Conservation (phyloP, 2,797 vertebrate genomes). For the Manis javanica region DNA sequence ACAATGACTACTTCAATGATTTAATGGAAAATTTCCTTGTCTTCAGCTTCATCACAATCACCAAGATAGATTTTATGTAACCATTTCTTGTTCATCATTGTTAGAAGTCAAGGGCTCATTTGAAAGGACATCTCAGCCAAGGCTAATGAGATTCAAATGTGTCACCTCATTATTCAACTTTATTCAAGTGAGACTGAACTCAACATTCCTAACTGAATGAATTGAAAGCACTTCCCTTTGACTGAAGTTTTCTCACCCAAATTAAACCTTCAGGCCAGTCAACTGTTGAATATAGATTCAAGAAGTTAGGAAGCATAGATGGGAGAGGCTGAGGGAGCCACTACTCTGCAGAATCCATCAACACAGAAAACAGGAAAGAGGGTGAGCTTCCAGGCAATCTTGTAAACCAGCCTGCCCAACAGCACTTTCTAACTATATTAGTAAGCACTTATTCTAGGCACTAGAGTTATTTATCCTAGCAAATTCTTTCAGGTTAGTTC, state of each 20-base stretch:
- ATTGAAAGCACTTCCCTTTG: not conserved
- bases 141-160: not conserved
- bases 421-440: not conserved
- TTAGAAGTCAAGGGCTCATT: not conserved
- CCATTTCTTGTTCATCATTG: not conserved
- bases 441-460: not conserved
- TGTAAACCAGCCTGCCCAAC: not conserved
- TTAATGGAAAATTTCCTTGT: not conserved
- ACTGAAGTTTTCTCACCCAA: conserved; percentile 8
- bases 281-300: not conserved
- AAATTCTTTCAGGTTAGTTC: not conserved
- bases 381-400: not conserved
- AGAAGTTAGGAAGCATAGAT: not conserved
- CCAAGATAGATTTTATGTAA: not conserved
- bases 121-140: conserved; percentile 13
- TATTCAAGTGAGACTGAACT: conserved; percentile 23
- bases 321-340: not conserved
- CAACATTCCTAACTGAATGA: conserved; percentile 20
- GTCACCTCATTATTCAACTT: not conserved
- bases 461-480: not conserved
- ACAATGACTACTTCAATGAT: not conserved
- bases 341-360: not conserved
- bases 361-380: not conserved
- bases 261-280: not conserved
- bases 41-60: not conserved